Conservation (phyloP, 2,888 invertebrate genomes). For the Tetragonisca angustula region DNA sequence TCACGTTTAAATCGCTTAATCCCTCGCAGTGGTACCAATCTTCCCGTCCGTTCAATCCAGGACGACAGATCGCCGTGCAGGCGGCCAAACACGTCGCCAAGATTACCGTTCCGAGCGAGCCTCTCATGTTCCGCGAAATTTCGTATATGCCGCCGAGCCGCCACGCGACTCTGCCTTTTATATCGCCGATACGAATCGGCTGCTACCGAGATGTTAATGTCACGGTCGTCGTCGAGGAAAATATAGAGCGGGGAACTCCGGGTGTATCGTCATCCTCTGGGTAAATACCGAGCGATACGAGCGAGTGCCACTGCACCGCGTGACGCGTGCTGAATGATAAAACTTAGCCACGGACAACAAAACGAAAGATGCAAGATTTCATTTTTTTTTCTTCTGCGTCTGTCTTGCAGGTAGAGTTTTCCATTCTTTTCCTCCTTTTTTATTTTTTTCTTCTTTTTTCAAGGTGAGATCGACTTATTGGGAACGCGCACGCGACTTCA, state of each 20-base stretch:
- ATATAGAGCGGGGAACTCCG: slow-evolving; percentile 30
- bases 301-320: neutral
- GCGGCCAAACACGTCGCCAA: slow-evolving; percentile 28
- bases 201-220: slow-evolving; percentile 1
- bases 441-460: neutral
- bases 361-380: neutral
- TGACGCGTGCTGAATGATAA: neutral
- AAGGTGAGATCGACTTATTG: neutral
- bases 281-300: neutral
- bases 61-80: slow-evolving; percentile 40
- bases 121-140: slow-evolving; percentile 30
- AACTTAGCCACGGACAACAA: neutral
- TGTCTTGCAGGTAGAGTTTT: neutral
- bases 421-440: neutral
- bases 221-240: slow-evolving; percentile 13
- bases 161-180: slow-evolving; percentile 29
- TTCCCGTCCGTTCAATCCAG: slow-evolving; percentile 24
- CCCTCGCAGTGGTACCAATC: slow-evolving; percentile 51
- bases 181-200: slow-evolving; percentile 39
- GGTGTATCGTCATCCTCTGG: too few relatives aligned
- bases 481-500: slow-evolving; percentile 22
- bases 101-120: slow-evolving; percentile 17
- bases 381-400: neutral
- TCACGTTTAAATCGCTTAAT: slow-evolving; percentile 46
- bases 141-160: too few relatives aligned